phyloP scores from a whole-genome alignment of 2,797 vertebrate species.

The Catostomus latipinnis region DNA sequence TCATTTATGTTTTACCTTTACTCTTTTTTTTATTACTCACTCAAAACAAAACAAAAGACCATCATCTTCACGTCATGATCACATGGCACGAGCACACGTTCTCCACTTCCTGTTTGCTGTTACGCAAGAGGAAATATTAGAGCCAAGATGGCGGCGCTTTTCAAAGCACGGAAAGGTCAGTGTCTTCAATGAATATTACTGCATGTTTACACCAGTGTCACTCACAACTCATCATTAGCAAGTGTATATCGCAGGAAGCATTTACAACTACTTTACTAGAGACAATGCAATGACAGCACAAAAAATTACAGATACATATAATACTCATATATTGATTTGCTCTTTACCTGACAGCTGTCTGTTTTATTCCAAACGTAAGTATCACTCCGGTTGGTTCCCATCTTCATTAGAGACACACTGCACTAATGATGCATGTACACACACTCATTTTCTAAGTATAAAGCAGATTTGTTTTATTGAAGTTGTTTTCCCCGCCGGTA shows the following conservation, averaged over 20 bases:
- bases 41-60: no score
- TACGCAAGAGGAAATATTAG: background rate
- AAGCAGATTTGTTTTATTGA: background rate
- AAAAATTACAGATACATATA: background rate
- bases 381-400: background rate
- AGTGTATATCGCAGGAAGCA: no score
- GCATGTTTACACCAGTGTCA: background rate
- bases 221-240: background rate
- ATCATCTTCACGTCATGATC: background rate
- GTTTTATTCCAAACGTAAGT: conserved; percentile 6
- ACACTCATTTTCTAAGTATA: background rate
- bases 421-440: background rate
- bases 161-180: conserved; percentile 77
- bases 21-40: no score
- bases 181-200: conserved; percentile 23
- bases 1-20: no score
- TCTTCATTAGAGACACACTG: background rate
- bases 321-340: background rate
- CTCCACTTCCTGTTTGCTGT: background rate
- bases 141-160: conserved; percentile 74
- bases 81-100: background rate
- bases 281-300: background rate
- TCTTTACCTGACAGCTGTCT: background rate
- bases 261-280: no score
- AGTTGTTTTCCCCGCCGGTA: no score